Percentiles rank a stretch among this genome's conserved stretches.
These are phyloP conservation scores for Mola mola DNA, from an alignment of 2,113 vertebrate genomes.

Conservation along the genomic window DNA sequence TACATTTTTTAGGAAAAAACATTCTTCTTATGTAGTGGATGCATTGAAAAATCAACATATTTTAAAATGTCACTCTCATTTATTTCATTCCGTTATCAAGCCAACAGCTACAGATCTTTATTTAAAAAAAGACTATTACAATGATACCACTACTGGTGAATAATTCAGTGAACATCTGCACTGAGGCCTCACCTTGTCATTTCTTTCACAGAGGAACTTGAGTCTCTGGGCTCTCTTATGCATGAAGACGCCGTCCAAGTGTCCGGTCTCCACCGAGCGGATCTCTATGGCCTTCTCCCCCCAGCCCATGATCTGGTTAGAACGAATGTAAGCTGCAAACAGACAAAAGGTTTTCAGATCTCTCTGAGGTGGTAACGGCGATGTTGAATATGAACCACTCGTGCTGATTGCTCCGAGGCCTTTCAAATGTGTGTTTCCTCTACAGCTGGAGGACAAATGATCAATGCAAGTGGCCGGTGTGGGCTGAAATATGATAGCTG, in stretches of 20 bases:
- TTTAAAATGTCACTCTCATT: too few species aligned
- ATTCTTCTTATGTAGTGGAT: too few species aligned
- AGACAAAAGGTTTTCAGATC: background rate
- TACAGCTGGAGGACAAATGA: background rate
- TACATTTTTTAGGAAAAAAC: too few species aligned
- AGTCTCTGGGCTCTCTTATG: conserved; percentile 99
- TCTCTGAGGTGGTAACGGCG: background rate
- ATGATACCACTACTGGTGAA: too few species aligned
- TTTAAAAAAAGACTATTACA: too few species aligned
- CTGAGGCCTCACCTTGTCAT: conserved; percentile 90
- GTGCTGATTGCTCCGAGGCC: background rate
- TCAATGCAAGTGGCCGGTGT: background rate
- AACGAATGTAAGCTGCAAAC: conserved; percentile 93
- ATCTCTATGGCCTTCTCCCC: conserved; percentile 99
- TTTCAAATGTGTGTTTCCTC: background rate
- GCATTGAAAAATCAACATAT: too few species aligned
- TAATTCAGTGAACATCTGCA: too few species aligned
- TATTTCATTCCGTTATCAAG: too few species aligned
- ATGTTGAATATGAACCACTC: background rate
- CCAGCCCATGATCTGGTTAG: conserved; percentile 99
- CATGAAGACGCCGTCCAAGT: conserved; percentile 99
- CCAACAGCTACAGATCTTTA: too few species aligned
- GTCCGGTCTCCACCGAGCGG: conserved; percentile 96
- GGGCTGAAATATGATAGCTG: background rate
- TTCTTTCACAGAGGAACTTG: conserved; percentile 98